Evolutionary conservation across 2,113 vertebrate genomes (phyloP), one percentile per base, ranked within the genome.

Genomic region (Leptocoma aspasia): DNA sequence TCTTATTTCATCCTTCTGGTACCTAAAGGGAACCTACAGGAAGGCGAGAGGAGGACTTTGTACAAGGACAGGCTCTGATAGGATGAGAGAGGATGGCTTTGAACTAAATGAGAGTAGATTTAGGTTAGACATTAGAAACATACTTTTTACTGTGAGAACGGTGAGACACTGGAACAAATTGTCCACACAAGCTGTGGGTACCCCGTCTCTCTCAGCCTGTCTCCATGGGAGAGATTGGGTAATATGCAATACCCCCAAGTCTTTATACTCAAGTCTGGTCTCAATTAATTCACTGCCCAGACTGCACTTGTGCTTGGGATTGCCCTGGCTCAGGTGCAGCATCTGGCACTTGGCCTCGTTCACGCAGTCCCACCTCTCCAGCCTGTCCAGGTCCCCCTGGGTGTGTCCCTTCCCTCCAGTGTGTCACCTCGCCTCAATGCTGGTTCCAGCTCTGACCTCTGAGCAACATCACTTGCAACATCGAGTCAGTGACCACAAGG

Each of bases 401-500:
- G 7, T 41, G 12, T 20, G 41, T 26, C 15, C n/a, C n/a, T 52
- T 44, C 26, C 4, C 26, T 59, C 37, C 26, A 33, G 26, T 2
- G 9, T 15, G 16, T 26, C 16, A 21, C 37, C 30, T 35, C 26
- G 13, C 11, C 26, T 44, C 18, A 41, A 0, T 8, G 8, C 24
- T 41, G 20, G 15, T 4, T 54, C 20, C 39, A n/a, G 0, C 28
- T 45, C 15, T 12, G 39, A 69, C 5, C 9, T 24, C 64, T 30
- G 20, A n/a, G 28, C 35, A n/a, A 6, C 10, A 5, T 9, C 56
- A 21, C 28, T 8, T 13, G 5, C 30, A 19, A 14, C 16, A 17
- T 21, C 0, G 3, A 39, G 16, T 8, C 19, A 26, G 35, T 8
- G n/a, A n/a, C 16, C n/a, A 39, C 26, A 52, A 8, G 5, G 2